A percentile compares a stretch with the other conserved stretches of the same genome.
Evolutionary conservation across 2,888 invertebrate species (phyloP).

Genomic region (Leptopilina myrica): DNA sequence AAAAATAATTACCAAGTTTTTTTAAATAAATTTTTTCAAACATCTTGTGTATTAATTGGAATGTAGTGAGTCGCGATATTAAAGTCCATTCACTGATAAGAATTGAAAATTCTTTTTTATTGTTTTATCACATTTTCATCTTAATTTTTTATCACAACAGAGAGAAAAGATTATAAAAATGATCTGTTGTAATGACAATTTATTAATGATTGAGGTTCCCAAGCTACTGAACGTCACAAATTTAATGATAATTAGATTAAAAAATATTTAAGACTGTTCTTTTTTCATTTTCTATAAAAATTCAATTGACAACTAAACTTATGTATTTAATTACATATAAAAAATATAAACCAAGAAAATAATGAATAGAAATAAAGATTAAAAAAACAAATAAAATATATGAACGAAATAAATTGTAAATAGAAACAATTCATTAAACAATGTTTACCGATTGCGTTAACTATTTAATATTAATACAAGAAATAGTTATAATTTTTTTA

Average conservation of each 20-base stretch:
- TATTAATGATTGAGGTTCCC: not conserved
- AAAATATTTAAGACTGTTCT: too few species aligned
- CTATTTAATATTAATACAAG: too few species aligned
- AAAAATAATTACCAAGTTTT: not conserved
- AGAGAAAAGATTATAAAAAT: not conserved
- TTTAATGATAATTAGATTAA: too few species aligned
- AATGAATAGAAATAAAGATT: too few species aligned
- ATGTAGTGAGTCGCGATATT: constrained; percentile 8
- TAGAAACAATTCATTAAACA: too few species aligned
- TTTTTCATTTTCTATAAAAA: not conserved
- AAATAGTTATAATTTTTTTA: too few species aligned
- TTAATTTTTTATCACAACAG: constrained; percentile 13
- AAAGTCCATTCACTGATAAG: constrained; percentile 22
- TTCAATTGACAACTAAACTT: too few species aligned
- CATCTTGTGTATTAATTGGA: not conserved
- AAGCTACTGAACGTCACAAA: not conserved
- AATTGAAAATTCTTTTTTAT: constrained; percentile 2
- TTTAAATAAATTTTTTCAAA: not conserved
- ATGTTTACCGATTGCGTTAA: too few species aligned
- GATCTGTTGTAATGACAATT: not conserved
- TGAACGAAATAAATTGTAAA: too few species aligned
- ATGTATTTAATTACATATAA: too few species aligned
- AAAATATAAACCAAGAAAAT: too few species aligned
- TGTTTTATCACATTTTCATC: not conserved
- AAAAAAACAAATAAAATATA: too few species aligned